Evolutionary conservation across 2,888 invertebrate species (phyloP), one percentile per base, ranked within the genome.

Genomic region (Oscheius myriophilus): DNA sequence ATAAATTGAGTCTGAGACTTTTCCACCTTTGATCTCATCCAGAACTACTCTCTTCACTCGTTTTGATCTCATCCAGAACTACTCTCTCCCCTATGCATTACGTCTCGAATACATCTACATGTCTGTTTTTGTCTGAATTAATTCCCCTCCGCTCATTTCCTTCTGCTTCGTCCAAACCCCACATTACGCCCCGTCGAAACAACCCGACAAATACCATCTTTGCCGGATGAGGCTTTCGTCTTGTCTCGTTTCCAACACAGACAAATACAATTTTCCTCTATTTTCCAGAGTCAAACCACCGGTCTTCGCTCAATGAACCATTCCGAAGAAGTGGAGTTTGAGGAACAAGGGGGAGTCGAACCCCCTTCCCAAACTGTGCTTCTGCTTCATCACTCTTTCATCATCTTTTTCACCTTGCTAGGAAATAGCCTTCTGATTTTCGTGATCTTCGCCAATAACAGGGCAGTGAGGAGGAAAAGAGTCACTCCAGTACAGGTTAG

Each of bases 371-470:
- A 78, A 2, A 67, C 67, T 12, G 70, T 71, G 18, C 81, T 82
- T 76, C 64, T 82, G 4, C 66, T 77, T 18, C 82, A 82, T 51
- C 75, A 81, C 51, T 68, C 77, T 0, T 69, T 78, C 52, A 82
- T 79, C 42, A 81, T 82, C 25, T 41, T 78, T 26, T 69, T 82
- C 42, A 82, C 82, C 0, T 52, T 82, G 1, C 68, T 82, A 61
- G 82, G 84, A 23, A 84, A 84, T 69, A 43, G 75, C 2, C 65
- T 83, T 11, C 74, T 84, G 52, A 76, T 82, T 53, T 82, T 73
- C 49, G 81, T 84, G 21, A 84, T 84, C 54, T 61, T 76, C 33
- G 67, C 72, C 43, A 80, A 79, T 55, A 82, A 82, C 61, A 39
- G 58, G 9, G 74, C 82, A 0, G 41, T 75, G 39, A 61, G 78